Conservation (phyloP, 2,113 vertebrate species). For the Megaceryle maxima region DNA sequence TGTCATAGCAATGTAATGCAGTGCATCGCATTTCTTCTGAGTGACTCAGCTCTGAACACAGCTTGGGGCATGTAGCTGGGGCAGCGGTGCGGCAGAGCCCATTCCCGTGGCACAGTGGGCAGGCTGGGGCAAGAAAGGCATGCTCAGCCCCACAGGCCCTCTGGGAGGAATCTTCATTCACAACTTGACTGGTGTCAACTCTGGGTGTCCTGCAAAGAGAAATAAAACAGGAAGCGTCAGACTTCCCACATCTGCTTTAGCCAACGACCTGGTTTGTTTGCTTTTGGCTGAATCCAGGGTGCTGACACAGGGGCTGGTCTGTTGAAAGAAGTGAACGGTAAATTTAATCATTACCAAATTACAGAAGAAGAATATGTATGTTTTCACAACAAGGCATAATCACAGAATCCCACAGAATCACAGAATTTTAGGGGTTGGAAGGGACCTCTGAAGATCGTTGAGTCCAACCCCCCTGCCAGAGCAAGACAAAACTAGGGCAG, state of each 20-base stretch:
- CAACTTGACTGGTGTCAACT: neutral
- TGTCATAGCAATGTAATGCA: neutral
- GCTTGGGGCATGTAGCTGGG: neutral
- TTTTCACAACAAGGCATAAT: neutral
- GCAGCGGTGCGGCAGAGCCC: neutral
- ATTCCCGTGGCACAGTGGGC: rapidly evolving
- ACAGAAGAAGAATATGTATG: neutral
- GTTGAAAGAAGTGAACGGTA: neutral
- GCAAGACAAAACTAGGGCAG: too few species aligned
- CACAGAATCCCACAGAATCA: too few species aligned
- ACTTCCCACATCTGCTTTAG: neutral
- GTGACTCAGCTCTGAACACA: neutral
- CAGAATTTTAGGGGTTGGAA: too few species aligned
- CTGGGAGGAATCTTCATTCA: neutral
- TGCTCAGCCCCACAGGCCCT: rapidly evolving
- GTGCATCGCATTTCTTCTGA: rapidly evolving
- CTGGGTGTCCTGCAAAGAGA: neutral
- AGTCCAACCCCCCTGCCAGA: too few species aligned
- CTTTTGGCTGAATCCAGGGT: neutral
- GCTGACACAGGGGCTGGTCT: neutral
- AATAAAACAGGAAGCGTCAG: neutral
- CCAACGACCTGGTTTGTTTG: neutral
- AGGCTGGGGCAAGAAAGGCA: too few species aligned
- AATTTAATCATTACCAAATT: neutral
- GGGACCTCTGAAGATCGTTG: too few species aligned